phyloP scores from a whole-genome alignment of 1,140 invertebrate genomes.

The Drosophila equinoxialis region DNA sequence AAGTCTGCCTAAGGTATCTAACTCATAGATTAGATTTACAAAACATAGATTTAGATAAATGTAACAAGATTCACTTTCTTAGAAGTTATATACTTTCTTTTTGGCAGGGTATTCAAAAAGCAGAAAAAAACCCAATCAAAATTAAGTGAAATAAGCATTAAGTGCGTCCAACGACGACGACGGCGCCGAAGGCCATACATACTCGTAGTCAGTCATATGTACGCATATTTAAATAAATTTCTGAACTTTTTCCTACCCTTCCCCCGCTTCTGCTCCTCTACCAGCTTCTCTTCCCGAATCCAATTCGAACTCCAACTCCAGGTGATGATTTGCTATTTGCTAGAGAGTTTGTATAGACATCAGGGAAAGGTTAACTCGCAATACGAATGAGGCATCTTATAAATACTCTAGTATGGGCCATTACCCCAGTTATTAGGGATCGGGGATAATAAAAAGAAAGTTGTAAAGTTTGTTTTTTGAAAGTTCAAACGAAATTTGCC shows the following conservation, averaged over 20 bases:
- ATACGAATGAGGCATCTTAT: constrained; percentile 22
- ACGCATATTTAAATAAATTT: constrained; percentile 54
- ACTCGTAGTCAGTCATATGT: constrained; percentile 22
- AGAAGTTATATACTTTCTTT: not conserved
- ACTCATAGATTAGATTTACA: too few species aligned
- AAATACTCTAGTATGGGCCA: not conserved
- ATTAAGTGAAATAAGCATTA: constrained; percentile 25
- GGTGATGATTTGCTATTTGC: constrained; percentile 73
- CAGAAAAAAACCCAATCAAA: constrained; percentile 25
- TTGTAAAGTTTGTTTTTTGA: too few species aligned
- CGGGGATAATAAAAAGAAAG: too few species aligned
- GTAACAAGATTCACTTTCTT: too few species aligned
- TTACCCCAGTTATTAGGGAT: too few species aligned
- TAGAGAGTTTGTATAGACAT: constrained; percentile 9
- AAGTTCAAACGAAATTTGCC: too few species aligned
- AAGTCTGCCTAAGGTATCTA: too few species aligned
- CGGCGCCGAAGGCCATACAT: constrained; percentile 59
- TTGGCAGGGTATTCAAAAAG: not conserved
- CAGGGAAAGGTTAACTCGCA: constrained; percentile 48
- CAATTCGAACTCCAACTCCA: constrained; percentile 28
- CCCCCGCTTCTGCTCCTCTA: not conserved
- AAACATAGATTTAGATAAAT: too few species aligned
- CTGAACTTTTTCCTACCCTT: constrained; percentile 32
- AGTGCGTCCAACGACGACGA: constrained; percentile 46
- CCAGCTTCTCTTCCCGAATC: too few species aligned